phyloP scores from a whole-genome alignment of 2,888 invertebrate genomes.

The Drosophila longiperda region DNA sequence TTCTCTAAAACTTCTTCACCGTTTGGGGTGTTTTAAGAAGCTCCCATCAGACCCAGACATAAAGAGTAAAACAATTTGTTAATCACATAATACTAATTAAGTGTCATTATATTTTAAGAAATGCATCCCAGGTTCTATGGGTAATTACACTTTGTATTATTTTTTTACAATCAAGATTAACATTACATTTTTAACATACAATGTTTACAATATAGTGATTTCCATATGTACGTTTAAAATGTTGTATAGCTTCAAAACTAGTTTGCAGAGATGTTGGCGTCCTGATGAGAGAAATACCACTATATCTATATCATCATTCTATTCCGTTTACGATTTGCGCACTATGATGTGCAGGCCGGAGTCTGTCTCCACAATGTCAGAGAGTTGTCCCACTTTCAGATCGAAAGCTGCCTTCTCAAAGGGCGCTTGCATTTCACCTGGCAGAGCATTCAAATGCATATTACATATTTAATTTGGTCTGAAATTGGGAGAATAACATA shows the following conservation, averaged over 20 bases:
- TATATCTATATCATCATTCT: background rate
- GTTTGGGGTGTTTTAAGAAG: background rate
- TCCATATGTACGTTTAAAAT: background rate
- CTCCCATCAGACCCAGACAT: background rate
- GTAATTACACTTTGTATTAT: background rate
- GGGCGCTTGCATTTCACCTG: conserved; percentile 97
- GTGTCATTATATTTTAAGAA: background rate
- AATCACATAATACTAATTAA: background rate
- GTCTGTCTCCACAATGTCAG: conserved; percentile 96
- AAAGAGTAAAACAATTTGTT: background rate
- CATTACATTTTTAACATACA: background rate
- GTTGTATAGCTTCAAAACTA: background rate
- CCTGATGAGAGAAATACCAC: background rate
- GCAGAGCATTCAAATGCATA: background rate
- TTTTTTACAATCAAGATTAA: background rate
- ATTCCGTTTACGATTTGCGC: conserved; percentile 91
- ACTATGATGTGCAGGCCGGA: conserved; percentile 98
- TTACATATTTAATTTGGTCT: background rate
- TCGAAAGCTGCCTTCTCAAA: conserved; percentile 99
- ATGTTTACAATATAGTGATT: background rate
- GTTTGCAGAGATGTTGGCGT: background rate
- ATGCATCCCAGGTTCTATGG: background rate
- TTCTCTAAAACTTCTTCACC: background rate
- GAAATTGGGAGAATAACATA: conserved; percentile 21
- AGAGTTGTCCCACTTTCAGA: conserved; percentile 96